phyloP scores from a whole-genome alignment of 2,113 vertebrate species.

The Onychorhynchus coronatus region DNA sequence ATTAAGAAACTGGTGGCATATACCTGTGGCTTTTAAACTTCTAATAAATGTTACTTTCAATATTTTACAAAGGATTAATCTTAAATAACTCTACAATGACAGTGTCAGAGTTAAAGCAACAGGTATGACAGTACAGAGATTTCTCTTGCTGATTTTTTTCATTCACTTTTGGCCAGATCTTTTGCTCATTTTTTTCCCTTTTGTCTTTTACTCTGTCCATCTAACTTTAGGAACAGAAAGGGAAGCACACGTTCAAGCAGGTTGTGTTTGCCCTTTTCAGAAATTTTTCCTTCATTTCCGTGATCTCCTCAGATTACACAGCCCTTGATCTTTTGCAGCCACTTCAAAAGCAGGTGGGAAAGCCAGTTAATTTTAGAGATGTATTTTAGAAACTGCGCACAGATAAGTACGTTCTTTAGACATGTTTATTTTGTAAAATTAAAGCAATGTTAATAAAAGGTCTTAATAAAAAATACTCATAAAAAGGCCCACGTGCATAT shows the following conservation, averaged over 20 bases:
- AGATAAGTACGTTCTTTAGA: conserved; percentile 6
- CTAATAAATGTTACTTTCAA: not conserved
- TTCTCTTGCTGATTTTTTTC: not conserved
- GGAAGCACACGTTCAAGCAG: not conserved
- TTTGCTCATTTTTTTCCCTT: not conserved
- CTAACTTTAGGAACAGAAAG: conserved; percentile 1
- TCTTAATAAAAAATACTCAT: not conserved
- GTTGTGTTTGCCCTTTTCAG: not conserved
- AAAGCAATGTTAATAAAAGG: not conserved
- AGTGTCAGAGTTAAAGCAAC: not conserved
- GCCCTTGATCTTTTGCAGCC: conserved; percentile 19
- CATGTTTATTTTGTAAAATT: not conserved
- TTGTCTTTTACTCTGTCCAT: not conserved
- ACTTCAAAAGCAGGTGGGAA: conserved; percentile 53
- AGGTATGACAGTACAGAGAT: not conserved
- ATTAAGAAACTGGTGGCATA: not conserved
- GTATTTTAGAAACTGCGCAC: not conserved
- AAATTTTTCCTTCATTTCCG: not conserved
- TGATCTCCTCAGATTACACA: not conserved
- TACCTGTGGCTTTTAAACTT: not conserved
- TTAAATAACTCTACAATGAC: not conserved
- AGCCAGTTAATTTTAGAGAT: conserved; percentile 16
- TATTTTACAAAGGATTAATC: not conserved
- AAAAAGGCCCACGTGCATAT: not conserved
- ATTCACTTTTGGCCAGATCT: not conserved